Conservation (phyloP, 2,797 vertebrate species). For the Chelidonichthys spinosus region DNA sequence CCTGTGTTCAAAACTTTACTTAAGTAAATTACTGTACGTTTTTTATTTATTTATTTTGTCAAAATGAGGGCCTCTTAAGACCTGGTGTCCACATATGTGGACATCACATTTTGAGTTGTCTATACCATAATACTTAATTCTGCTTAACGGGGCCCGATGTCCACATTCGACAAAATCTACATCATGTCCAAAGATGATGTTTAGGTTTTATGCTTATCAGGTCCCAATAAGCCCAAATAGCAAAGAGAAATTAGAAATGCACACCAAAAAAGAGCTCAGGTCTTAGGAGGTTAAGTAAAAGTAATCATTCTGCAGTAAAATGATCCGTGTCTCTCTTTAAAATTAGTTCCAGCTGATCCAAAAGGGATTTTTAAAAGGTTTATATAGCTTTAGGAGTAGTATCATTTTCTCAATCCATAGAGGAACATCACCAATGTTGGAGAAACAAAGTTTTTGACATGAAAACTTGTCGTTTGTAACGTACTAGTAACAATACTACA, state of each 20-base stretch:
- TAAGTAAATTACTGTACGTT: neutral
- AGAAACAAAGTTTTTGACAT: neutral
- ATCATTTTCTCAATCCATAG: neutral
- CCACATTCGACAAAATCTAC: too few species aligned
- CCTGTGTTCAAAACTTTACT: neutral
- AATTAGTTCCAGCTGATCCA: neutral
- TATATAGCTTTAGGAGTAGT: neutral
- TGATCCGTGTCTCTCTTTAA: neutral
- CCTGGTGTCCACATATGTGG: too few species aligned
- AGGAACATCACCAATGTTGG: neutral
- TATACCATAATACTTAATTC: too few species aligned
- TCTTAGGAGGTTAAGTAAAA: neutral
- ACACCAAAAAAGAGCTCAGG: too few species aligned
- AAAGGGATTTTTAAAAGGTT: neutral
- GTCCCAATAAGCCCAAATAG: too few species aligned
- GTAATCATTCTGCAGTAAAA: constrained; percentile 7
- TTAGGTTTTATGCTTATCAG: too few species aligned
- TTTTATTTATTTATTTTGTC: too few species aligned
- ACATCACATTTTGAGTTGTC: too few species aligned
- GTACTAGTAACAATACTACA: neutral
- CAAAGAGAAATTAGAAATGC: too few species aligned
- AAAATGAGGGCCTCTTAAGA: too few species aligned
- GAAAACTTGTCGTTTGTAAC: neutral
- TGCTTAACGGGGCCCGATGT: too few species aligned
- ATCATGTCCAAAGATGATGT: too few species aligned